Conservation (phyloP, 2,888 invertebrate genomes). For the Athalia rosae region DNA sequence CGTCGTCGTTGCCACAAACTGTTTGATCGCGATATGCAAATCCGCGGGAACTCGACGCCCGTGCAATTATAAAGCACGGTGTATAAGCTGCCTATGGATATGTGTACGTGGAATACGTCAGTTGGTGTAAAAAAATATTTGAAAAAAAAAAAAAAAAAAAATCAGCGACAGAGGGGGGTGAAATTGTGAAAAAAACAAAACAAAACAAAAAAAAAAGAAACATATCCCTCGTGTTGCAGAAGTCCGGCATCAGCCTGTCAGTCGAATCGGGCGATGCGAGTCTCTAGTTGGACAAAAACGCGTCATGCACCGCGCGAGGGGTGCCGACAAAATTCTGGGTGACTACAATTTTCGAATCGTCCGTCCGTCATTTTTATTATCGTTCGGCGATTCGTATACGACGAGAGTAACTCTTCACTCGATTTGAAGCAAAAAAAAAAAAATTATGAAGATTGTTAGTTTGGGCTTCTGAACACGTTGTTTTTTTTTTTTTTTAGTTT, state of each 20-base stretch:
- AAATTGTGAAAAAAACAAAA: neutral
- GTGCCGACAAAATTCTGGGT: neutral
- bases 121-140: neutral
- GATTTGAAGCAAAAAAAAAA: too few relatives aligned
- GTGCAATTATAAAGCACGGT: constrained; percentile 24
- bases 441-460: too few relatives aligned
- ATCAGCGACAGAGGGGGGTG: too few relatives aligned
- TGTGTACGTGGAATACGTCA: neutral
- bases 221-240: constrained; percentile 62
- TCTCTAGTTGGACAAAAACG: constrained; percentile 67
- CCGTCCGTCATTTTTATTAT: neutral
- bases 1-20: neutral
- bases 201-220: neutral
- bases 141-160: constrained; percentile 1
- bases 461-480: too few relatives aligned
- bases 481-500: too few relatives aligned
- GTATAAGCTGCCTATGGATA: neutral
- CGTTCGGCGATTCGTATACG: neutral
- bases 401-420: too few relatives aligned
- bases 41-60: constrained; percentile 25
- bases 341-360: neutral
- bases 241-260: constrained; percentile 64
- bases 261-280: constrained; percentile 68
- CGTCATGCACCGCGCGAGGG: constrained; percentile 38
- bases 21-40: constrained; percentile 43